phyloP scores from a whole-genome alignment of 2,797 vertebrate genomes.

The Neosilurus mollespiculum region DNA sequence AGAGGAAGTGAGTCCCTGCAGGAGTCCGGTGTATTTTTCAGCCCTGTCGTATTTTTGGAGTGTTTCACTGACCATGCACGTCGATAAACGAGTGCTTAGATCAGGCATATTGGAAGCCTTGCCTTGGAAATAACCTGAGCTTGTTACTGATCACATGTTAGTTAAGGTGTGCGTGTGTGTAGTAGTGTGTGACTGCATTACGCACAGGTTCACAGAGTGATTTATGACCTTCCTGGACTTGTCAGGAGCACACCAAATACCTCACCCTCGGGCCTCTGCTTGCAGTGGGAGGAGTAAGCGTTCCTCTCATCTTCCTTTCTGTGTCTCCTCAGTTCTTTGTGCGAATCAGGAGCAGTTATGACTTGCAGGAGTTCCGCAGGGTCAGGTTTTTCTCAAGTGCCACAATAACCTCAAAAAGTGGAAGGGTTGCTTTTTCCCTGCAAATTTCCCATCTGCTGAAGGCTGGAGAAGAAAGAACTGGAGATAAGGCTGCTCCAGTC shows the following conservation, averaged over 20 bases:
- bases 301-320: slow-evolving; percentile 24
- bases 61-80: background rate
- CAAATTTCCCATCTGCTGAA: slow-evolving; percentile 2
- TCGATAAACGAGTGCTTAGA: background rate
- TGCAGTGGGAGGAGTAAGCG: slow-evolving; percentile 49
- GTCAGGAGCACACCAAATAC: slow-evolving; percentile 34
- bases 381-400: slow-evolving; percentile 28
- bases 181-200: background rate
- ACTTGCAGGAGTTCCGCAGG: slow-evolving; percentile 41
- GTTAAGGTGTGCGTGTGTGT: background rate
- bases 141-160: background rate
- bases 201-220: slow-evolving; percentile 23
- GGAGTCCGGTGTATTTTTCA: slow-evolving; percentile 7
- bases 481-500: background rate
- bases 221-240: slow-evolving; percentile 39
- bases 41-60: slow-evolving; percentile 6
- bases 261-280: slow-evolving; percentile 26
- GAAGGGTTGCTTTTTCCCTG: background rate
- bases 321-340: slow-evolving; percentile 7
- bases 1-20: slow-evolving; percentile 2
- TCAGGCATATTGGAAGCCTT: background rate
- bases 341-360: slow-evolving; percentile 44
- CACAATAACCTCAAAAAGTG: slow-evolving; percentile 7
- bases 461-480: slow-evolving; percentile 10
- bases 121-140: background rate